These are phyloP conservation scores for Diadophis punctatus DNA, from an alignment of 2,113 vertebrate species.

Conservation along the genomic window DNA sequence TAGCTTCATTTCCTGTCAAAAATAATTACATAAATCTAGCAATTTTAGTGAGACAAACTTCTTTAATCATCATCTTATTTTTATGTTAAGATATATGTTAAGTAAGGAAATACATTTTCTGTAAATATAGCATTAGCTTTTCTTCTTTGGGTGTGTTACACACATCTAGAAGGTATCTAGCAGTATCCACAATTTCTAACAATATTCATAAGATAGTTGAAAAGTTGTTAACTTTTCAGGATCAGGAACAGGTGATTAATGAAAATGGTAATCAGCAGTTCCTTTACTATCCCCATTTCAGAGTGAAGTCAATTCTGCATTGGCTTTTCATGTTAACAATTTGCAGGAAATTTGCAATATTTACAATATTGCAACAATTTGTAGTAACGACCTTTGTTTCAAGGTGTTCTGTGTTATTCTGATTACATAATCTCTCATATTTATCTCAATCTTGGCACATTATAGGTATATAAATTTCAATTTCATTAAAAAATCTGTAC, in stretches of 20 bases:
- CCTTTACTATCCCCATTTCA: not conserved
- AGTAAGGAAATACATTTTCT: not conserved
- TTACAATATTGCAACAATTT: no score
- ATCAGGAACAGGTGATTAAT: not conserved
- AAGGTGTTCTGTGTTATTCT: not conserved
- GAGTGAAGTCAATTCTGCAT: not conserved
- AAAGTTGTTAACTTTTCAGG: not conserved
- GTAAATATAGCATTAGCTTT: not conserved
- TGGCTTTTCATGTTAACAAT: not conserved
- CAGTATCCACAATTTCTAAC: not conserved
- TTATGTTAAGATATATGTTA: slow-evolving; percentile 17
- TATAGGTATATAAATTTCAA: not conserved
- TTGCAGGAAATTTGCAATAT: no score
- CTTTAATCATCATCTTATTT: slow-evolving; percentile 12
- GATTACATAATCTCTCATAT: not conserved
- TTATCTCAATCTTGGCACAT: not conserved
- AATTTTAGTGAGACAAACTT: slow-evolving; percentile 21
- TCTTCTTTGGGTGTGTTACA: not conserved
- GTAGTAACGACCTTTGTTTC: not conserved
- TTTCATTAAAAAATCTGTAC: not conserved
- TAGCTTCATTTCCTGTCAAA: slow-evolving; percentile 29
- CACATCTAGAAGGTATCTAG: no score
- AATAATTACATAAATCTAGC: slow-evolving; percentile 41
- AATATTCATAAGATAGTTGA: not conserved
- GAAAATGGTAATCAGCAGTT: not conserved